These are phyloP conservation scores for Netelia virgata DNA, from an alignment of 2,888 invertebrate genomes.

Conservation along the genomic window DNA sequence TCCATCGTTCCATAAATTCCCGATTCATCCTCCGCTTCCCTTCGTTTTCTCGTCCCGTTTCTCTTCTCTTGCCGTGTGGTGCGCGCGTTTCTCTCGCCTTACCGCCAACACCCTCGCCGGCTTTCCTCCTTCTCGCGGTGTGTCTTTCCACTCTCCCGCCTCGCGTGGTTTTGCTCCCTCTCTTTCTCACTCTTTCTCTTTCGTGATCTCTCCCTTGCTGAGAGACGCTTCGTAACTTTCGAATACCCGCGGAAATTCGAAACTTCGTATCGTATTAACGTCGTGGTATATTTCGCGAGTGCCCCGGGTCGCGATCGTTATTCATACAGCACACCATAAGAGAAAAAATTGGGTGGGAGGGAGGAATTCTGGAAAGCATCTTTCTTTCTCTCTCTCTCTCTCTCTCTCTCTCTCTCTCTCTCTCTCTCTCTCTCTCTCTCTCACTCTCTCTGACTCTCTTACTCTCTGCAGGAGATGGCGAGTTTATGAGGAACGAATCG, in stretches of 20 bases:
- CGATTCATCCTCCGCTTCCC: constrained; percentile 75
- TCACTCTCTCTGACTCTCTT: not conserved
- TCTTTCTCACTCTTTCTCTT: not conserved
- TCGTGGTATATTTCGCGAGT: constrained; percentile 71
- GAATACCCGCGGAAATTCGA: constrained; percentile 75
- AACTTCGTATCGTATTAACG: constrained; percentile 76
- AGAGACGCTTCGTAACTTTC: constrained; percentile 67
- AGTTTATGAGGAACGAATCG: not conserved
- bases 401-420: not conserved
- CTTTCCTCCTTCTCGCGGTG: constrained; percentile 22
- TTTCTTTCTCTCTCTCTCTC: not conserved
- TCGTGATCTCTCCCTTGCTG: constrained; percentile 47
- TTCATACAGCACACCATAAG: constrained; percentile 64
- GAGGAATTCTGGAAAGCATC: not conserved
- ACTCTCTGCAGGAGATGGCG: not conserved
- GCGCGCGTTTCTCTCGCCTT: constrained; percentile 19
- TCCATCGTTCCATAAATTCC: constrained; percentile 80
- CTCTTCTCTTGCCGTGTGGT: constrained; percentile 14
- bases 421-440: too few relatives aligned
- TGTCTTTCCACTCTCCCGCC: not conserved
- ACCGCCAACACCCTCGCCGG: constrained; percentile 40
- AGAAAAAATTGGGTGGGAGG: constrained; percentile 22
- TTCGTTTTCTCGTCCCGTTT: constrained; percentile 20
- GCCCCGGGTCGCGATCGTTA: constrained; percentile 70
- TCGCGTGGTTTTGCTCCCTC: not conserved